Evolutionary conservation across 1,140 invertebrate genomes (phyloP), one percentile per base, ranked within the genome.

Genomic region (Protaetia brevitarsis): DNA sequence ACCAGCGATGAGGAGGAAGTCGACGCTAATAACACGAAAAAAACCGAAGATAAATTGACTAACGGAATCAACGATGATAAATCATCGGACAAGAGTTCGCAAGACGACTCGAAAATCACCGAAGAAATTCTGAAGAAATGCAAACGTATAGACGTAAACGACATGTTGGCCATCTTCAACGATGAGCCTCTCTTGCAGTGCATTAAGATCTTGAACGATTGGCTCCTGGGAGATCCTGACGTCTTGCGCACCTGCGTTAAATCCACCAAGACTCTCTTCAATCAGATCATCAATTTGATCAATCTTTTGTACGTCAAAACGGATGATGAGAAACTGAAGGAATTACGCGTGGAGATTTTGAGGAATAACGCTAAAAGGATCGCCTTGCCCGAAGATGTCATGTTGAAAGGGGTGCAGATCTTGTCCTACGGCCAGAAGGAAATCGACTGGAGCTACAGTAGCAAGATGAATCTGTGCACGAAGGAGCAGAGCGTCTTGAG

Each of bases 341-440:
- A 68, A 72, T 69, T 75, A 67, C 74, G 80, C 72, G 45, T 29
- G 2, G 36, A 23, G 19, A 57, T 59, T 16, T 70, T 65, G 79
- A 78, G 80, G 67, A 78, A 82, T 61, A 83, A 84, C 29, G 81
- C 84, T 30, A 82, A 81, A 60, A 83, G 77, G 62, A 83, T 89
- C 19, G 88, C 89, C 10, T 74, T 91, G 8, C 83, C 84, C 0
- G 91, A 93, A 79, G 90, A 92, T 73, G 81, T 89, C 0, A 83
- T 87, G 67, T 79, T 91, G 26, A 85, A 87, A 75, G 86, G 87
- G 2, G 83, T 90, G 28, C 83, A 85, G 66, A 82, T 90, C 23
- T 83, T 91, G 16, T 82, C 86, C 69, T 79, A 81, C 67, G 82
- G 85, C n/a, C 87, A 91, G 66, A 83, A 85, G 63, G 80, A 83